Evolutionary conservation across 2,797 vertebrate species (phyloP), one percentile per base, ranked within the genome.

Genomic region (Paratrypauchen microcephalus): DNA sequence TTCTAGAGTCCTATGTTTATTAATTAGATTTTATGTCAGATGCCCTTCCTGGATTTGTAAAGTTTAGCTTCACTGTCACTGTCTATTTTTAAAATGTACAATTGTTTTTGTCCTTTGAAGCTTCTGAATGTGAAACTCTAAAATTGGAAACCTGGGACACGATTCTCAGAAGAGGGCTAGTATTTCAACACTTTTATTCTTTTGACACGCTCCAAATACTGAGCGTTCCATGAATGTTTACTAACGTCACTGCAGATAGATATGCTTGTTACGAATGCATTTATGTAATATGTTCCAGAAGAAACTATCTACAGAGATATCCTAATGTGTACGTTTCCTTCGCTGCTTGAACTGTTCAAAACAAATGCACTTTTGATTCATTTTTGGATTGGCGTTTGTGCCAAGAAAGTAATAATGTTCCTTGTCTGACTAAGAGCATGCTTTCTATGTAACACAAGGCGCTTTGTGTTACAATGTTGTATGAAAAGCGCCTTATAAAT

Each of bases 101-200:
- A 13, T 26, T 15, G 23, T 57, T 56, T 24, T 15, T 56, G 55
- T 26, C 55, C 5, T 56, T 57, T 28, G 55, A 57, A 57, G 11
- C 67, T 41, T 80, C 48, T 77, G 72, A 84, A 81, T 78, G 71
- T 70, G 18, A 39, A 79, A 18, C 41, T 64, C 6, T 60, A 57
- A 62, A 76, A 56, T 74, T 61, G 68, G 52, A 74, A 59, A 60
- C 64, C 76, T 76, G 65, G 58, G 74, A 71, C 73, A 11, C 6
- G 19, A 69, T 74, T 80, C 69, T 84, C 76, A 74, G 69, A 74
- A 28, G 74, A 83, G 71, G 71, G 74, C 77, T 81, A 68, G 32
- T 65, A 69, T 48, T 7, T 62, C 52, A 60, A 6, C 0, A 8
- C 23, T 36, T 2, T 68, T 23, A 19, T 65, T 60, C 1, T 5